These are phyloP conservation scores for Odocoileus virginianus DNA, from an alignment of 2,113 vertebrate genomes.

Conservation along the genomic window DNA sequence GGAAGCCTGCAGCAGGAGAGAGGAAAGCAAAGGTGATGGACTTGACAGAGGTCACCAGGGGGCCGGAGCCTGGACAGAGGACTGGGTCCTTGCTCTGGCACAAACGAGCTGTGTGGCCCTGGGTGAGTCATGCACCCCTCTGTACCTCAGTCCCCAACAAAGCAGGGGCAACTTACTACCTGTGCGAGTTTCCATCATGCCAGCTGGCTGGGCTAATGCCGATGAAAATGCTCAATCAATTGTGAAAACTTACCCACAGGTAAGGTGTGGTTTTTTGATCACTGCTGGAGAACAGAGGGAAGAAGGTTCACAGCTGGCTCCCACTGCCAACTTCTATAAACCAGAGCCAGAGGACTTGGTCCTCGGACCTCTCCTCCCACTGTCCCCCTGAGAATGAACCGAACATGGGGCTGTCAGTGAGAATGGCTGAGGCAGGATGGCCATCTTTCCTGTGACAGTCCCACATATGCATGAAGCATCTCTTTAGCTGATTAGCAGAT, in stretches of 20 bases:
- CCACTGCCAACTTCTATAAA: not conserved
- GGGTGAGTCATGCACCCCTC: accelerated
- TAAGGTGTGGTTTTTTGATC: not conserved
- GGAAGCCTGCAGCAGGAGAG: not conserved
- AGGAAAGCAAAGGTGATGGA: not conserved
- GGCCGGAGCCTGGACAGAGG: not conserved
- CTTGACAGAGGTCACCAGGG: too few species aligned
- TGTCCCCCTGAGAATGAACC: not conserved
- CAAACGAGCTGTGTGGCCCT: not conserved
- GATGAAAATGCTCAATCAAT: not conserved
- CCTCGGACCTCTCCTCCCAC: not conserved
- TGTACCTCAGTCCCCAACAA: not conserved
- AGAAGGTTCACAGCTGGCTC: not conserved
- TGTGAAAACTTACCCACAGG: not conserved
- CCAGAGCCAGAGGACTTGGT: not conserved
- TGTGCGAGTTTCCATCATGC: not conserved
- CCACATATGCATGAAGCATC: accelerated
- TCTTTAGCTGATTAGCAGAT: not conserved
- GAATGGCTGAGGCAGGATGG: accelerated
- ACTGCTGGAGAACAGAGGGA: not conserved
- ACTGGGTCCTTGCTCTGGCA: not conserved
- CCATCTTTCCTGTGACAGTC: not conserved
- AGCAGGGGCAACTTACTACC: not conserved
- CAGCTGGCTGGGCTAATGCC: not conserved
- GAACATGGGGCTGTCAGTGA: not conserved